Conservation (phyloP, 1,140 invertebrate genomes). For the Ceratosolen solmsi region DNA sequence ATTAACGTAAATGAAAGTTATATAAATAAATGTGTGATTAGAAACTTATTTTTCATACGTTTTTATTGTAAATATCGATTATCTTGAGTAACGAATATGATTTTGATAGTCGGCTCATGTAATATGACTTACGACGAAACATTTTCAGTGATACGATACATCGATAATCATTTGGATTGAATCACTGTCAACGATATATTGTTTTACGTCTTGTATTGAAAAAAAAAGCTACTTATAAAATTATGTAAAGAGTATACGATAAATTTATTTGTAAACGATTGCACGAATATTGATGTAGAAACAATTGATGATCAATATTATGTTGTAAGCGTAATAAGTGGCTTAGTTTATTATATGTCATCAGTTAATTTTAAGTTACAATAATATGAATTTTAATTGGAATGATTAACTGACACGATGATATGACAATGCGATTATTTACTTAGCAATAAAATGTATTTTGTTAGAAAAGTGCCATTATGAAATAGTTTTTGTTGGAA, state of each 20-base stretch:
- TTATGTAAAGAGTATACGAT: not conserved
- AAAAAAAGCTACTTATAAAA: not conserved
- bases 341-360: not conserved
- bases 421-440: no score
- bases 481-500: no score
- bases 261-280: conserved; percentile 26
- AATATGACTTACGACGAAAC: conserved; percentile 57
- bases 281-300: conserved; percentile 24
- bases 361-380: no score
- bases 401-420: no score
- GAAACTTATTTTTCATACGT: conserved; percentile 55
- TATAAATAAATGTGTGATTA: no score
- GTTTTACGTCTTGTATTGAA: not conserved
- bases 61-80: conserved; percentile 62
- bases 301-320: not conserved
- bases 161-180: conserved; percentile 39
- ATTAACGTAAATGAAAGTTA: no score
- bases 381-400: no score
- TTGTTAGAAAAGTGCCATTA: no score
- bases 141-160: conserved; percentile 56
- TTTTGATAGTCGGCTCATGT: conserved; percentile 56
- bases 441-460: no score
- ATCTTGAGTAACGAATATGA: conserved; percentile 59
- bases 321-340: not conserved
- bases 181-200: not conserved